These are phyloP conservation scores for Sebastes steindachneri DNA, from an alignment of 2,797 vertebrate genomes.

Conservation along the genomic window DNA sequence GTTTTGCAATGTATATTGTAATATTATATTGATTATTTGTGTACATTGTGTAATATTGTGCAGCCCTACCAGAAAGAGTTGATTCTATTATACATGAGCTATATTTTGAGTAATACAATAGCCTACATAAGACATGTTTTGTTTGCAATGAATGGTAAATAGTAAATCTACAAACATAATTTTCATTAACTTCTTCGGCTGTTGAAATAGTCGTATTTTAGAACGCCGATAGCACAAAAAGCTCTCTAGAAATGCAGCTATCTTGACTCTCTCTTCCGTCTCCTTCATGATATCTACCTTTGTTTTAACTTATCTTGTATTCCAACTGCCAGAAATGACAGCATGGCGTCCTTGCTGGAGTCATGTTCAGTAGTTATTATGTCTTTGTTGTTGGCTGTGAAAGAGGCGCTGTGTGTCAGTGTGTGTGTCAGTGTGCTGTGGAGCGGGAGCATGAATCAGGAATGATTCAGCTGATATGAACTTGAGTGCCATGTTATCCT, in stretches of 20 bases:
- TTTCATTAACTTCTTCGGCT: neutral
- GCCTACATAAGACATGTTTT: neutral
- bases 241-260: neutral
- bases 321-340: neutral
- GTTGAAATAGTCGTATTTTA: neutral
- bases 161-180: neutral
- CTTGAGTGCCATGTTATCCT: slow-evolving; percentile 4
- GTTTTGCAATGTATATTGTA: neutral
- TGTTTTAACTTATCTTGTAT: neutral
- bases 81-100: neutral
- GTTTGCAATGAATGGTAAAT: neutral
- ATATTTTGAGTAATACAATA: neutral
- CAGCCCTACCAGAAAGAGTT: neutral
- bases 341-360: neutral
- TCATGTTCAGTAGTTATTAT: slow-evolving; percentile 9
- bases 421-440: neutral
- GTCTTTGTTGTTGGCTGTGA: slow-evolving; percentile 41
- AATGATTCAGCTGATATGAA: slow-evolving; percentile 49
- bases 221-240: neutral
- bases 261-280: neutral
- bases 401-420: slow-evolving; percentile 15
- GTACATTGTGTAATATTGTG: neutral
- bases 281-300: neutral
- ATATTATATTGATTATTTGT: neutral
- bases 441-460: slow-evolving; percentile 37